Percentiles rank a stretch among this genome's conserved stretches.
Conservation (phyloP, 2,797 vertebrate genomes). For the Nyctibius grandis region DNA sequence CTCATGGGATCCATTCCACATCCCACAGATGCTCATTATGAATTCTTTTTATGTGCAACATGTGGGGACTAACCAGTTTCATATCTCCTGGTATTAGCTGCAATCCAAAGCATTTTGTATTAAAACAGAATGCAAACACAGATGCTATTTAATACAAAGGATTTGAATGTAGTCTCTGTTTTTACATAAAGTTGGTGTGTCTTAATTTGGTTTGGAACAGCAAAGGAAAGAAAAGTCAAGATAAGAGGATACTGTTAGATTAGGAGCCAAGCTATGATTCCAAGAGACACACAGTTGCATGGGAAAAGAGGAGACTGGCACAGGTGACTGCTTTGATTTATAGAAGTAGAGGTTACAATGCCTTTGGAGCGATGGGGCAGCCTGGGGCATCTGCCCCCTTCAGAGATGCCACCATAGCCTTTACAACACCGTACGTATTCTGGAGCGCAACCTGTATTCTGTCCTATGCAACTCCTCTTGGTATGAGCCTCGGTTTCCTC, state of each 20-base stretch:
- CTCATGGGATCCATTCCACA: conserved; percentile 71
- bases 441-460: background rate
- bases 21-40: conserved; percentile 79
- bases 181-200: conserved; percentile 58
- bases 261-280: background rate
- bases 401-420: background rate
- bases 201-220: conserved; percentile 62
- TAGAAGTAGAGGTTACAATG: background rate
- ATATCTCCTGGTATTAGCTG: conserved; percentile 78
- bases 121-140: conserved; percentile 81
- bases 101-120: conserved; percentile 80
- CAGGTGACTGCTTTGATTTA: background rate
- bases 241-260: background rate
- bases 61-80: conserved; percentile 80
- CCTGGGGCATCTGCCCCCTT: background rate
- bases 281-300: background rate
- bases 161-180: conserved; percentile 54
- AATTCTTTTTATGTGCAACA: conserved; percentile 81
- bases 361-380: background rate
- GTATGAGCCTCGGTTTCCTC: background rate
- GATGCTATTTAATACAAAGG: conserved; percentile 74
- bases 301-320: background rate
- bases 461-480: background rate
- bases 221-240: conserved; percentile 45
- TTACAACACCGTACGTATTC: background rate